Percentiles rank a stretch among this genome's conserved stretches.
Evolutionary conservation across 2,888 invertebrate species (phyloP).

Genomic region (Lapara coniferarum): DNA sequence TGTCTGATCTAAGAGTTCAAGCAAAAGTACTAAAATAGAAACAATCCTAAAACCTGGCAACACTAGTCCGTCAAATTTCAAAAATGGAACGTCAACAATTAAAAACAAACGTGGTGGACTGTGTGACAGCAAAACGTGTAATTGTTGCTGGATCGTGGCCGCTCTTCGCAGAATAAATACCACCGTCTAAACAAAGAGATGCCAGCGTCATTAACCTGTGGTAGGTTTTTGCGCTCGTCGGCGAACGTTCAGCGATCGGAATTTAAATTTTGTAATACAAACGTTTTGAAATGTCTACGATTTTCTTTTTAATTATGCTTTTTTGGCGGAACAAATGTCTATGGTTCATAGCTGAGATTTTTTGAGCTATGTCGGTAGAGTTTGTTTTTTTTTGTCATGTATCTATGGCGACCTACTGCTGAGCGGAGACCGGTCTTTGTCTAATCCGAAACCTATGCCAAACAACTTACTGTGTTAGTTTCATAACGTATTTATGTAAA

Average conservation of each 20-base stretch:
- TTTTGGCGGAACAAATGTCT: constrained; percentile 5
- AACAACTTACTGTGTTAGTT: too few species aligned
- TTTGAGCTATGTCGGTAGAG: neutral
- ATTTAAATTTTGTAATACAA: constrained; percentile 32
- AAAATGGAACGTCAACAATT: constrained; percentile 34
- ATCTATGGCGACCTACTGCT: neutral
- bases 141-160: constrained; percentile 27
- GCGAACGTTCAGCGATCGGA: constrained; percentile 41
- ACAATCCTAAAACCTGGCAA: neutral
- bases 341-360: constrained; percentile 12
- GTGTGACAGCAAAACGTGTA: constrained; percentile 32
- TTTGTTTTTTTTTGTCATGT: neutral
- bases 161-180: constrained; percentile 35
- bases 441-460: neutral
- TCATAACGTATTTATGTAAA: too few species aligned
- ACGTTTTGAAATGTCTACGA: constrained; percentile 21
- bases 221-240: constrained; percentile 27
- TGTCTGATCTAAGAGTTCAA: too few species aligned
- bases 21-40: neutral
- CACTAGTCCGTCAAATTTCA: constrained; percentile 15
- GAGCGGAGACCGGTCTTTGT: neutral
- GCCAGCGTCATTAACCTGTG: constrained; percentile 34
- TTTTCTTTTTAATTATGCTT: constrained; percentile 24
- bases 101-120: constrained; percentile 25
- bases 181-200: constrained; percentile 34